These are phyloP conservation scores for Pseudopleuronectes americanus DNA, from an alignment of 2,797 vertebrate species.

Conservation along the genomic window DNA sequence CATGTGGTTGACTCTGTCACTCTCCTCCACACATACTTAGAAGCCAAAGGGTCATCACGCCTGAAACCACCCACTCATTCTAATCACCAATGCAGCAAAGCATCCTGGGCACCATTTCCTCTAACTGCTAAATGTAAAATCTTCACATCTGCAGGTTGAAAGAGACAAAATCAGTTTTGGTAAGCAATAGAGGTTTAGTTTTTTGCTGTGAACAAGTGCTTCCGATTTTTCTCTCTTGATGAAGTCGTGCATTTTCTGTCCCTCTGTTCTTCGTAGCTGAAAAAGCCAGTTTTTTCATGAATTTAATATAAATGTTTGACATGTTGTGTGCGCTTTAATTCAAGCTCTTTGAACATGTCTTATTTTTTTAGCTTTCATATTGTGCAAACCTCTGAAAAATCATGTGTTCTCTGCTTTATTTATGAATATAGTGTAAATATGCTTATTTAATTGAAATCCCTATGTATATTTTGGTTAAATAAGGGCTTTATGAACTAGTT, in stretches of 20 bases:
- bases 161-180: neutral
- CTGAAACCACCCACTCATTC: neutral
- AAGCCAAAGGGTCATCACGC: neutral
- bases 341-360: constrained; percentile 9
- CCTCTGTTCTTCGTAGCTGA: constrained; percentile 17
- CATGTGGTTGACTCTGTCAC: no score
- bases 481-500: constrained; percentile 72
- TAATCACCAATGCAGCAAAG: neutral
- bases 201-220: constrained; percentile 38
- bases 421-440: constrained; percentile 58
- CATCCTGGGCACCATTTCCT: constrained; percentile 11
- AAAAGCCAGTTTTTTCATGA: neutral
- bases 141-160: constrained; percentile 15
- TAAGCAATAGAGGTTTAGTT: constrained; percentile 42
- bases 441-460: constrained; percentile 47
- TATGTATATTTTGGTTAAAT: constrained; percentile 61
- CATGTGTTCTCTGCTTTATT: constrained; percentile 42
- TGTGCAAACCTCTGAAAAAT: constrained; percentile 30
- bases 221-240: constrained; percentile 23
- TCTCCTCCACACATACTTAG: neutral
- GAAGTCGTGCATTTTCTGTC: constrained; percentile 27
- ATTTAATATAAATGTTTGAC: constrained; percentile 33
- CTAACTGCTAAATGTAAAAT: constrained; percentile 4
- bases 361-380: constrained; percentile 25
- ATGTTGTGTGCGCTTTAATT: constrained; percentile 16